phyloP scores from a whole-genome alignment of 2,888 invertebrate genomes.

The Heliconius sara region DNA sequence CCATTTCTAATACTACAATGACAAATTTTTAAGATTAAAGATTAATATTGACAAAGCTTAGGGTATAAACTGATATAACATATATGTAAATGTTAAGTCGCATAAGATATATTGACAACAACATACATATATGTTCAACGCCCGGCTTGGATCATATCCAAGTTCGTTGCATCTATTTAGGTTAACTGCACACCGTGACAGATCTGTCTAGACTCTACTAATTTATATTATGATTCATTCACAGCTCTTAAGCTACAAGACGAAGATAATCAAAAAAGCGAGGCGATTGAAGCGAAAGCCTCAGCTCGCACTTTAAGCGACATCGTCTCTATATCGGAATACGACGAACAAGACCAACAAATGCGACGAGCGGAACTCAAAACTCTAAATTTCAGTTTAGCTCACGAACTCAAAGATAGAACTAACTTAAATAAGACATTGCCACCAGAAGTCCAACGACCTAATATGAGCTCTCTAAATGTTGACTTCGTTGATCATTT shows the following conservation, averaged over 20 bases:
- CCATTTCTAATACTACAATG: background rate
- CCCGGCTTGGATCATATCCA: constrained; percentile 45
- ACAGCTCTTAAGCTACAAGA: constrained; percentile 85
- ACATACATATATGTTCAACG: background rate
- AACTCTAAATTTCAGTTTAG: constrained; percentile 62
- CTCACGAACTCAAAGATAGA: constrained; percentile 57
- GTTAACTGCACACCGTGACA: constrained; percentile 44
- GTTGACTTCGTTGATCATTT: constrained; percentile 68
- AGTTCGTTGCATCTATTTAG: constrained; percentile 45
- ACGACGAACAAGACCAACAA: constrained; percentile 86
- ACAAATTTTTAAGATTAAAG: too few relatives aligned
- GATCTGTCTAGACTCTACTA: constrained; percentile 49
- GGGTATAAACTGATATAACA: too few relatives aligned
- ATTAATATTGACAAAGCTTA: background rate
- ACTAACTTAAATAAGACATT: constrained; percentile 65
- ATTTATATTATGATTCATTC: constrained; percentile 54
- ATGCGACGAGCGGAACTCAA: constrained; percentile 79
- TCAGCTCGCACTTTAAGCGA: constrained; percentile 89
- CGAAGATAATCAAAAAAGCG: constrained; percentile 78
- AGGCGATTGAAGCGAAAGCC: constrained; percentile 80
- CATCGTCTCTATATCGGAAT: constrained; percentile 89
- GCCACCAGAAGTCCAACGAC: constrained; percentile 67
- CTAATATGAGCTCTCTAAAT: constrained; percentile 72
- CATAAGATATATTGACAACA: background rate
- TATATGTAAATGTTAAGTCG: background rate